Percentiles rank a stretch among this genome's conserved stretches.
These are phyloP conservation scores for Lucifuga dentata DNA, from an alignment of 2,113 vertebrate species.

Conservation along the genomic window DNA sequence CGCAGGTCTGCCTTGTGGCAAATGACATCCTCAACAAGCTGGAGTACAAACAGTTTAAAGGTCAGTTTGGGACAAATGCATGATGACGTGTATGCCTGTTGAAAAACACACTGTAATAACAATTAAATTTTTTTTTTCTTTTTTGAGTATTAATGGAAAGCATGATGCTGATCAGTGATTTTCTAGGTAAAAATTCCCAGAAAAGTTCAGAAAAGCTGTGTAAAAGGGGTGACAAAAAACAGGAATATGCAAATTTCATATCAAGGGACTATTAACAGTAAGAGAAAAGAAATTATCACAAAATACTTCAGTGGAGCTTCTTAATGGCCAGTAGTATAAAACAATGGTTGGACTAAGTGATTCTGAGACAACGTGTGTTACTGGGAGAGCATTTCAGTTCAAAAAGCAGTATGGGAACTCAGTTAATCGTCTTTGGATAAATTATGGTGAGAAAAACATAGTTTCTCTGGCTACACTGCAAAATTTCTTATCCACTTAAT, in stretches of 20 bases:
- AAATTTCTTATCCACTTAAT: too few species aligned
- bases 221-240: constrained; percentile 12
- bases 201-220: neutral
- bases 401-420: too few species aligned
- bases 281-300: constrained; percentile 6
- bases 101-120: too few species aligned
- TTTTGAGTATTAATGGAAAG: neutral
- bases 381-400: too few species aligned
- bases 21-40: constrained; percentile 93
- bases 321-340: too few species aligned
- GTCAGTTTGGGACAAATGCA: neutral
- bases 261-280: constrained; percentile 11
- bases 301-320: too few species aligned
- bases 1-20: constrained; percentile 98
- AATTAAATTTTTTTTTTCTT: neutral
- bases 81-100: too few species aligned
- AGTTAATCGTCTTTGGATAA: too few species aligned
- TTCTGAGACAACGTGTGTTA: too few species aligned
- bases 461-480: too few species aligned
- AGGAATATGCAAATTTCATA: constrained; percentile 11
- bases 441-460: too few species aligned
- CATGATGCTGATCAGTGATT: neutral
- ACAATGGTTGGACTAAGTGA: too few species aligned
- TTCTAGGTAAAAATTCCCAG: neutral
- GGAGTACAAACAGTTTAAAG: constrained; percentile 2